phyloP scores from a whole-genome alignment of 2,797 vertebrate species.

The Tachyglossus aculeatus region DNA sequence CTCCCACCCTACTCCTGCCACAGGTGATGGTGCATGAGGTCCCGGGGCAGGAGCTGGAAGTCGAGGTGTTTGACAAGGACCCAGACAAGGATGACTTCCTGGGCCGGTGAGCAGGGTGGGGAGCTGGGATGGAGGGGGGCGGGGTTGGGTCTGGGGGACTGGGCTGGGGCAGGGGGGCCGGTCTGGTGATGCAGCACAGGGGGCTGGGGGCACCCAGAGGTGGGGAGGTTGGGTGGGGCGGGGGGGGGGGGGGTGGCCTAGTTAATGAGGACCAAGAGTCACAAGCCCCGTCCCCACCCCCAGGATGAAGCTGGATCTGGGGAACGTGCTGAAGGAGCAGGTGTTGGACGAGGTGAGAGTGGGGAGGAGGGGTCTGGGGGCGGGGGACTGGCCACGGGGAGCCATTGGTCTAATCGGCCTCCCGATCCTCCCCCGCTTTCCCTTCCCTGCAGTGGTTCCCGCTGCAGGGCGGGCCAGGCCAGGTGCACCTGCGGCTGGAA shows the following conservation, averaged over 20 bases:
- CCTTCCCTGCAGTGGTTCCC: constrained; percentile 84
- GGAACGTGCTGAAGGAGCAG: constrained; percentile 84
- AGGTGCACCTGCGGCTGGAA: constrained; percentile 88
- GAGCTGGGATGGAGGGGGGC: background rate
- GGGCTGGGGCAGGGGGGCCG: background rate
- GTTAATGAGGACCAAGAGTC: background rate
- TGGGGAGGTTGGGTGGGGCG: background rate
- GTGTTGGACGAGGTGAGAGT: constrained; percentile 86
- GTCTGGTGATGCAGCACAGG: background rate
- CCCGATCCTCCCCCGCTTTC: background rate
- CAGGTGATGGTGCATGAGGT: constrained; percentile 95
- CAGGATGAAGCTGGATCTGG: constrained; percentile 90
- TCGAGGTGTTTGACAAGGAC: constrained; percentile 95
- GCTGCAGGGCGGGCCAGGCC: constrained; percentile 82
- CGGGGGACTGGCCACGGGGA: background rate
- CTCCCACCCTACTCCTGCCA: background rate
- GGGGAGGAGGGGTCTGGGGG: background rate
- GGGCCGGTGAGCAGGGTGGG: constrained; percentile 82
- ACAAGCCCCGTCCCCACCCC: background rate
- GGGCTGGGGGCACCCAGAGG: background rate
- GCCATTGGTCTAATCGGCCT: background rate
- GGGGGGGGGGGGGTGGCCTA: background rate
- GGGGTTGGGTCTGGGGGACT: background rate
- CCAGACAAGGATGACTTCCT: constrained; percentile 96
- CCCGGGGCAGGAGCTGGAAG: constrained; percentile 92